Evolutionary conservation across 2,113 vertebrate species (phyloP), one percentile per base, ranked within the genome.

Genomic region (Hoplias malabaricus): DNA sequence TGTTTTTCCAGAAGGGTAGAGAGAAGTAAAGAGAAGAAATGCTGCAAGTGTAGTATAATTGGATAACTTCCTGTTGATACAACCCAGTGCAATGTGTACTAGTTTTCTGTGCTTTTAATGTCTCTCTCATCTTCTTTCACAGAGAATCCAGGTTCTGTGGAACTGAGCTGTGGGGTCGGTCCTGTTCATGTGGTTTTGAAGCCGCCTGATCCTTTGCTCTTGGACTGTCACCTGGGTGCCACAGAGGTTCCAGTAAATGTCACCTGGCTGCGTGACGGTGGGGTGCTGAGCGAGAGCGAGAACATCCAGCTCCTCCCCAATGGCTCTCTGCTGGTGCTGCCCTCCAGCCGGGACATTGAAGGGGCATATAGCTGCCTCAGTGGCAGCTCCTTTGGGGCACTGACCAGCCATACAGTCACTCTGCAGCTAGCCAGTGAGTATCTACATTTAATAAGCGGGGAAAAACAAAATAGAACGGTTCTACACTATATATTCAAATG

Each of bases 321-420:
- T 12, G 94, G 96, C 67, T 96, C 96, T 0, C 92, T 98, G 80
- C 82, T 94, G 80, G 86, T 98, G 16, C 80, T 83, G 62, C 89
- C 91, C 2, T 82, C 68, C 19, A 75, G 62, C 2, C 53, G 79
- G 4, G 88, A 87, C 0, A 78, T 93, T 56, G 95, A 96, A 82
- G 96, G 96, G 25, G 93, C 89, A 78, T 98, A 97, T 85, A 95
- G 94, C 90, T 99, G 98, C 0, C 78, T 95, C 81, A 93, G 90
- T 27, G 91, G 90, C 23, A 90, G 94, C 63, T 88, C 94, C 1
- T 88, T 93, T 0, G 97, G 98, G 80, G 92, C 91, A 1, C 88
- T 98, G 83, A 94, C 92, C 86, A 98, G 97, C 87, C 94, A 96
- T 79, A 93, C 90, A 0, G 90, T 94, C 5, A 86, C 89, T 68